Evolutionary conservation across 2,113 vertebrate genomes (phyloP), one percentile per base, ranked within the genome.

Genomic region (Misgurnus mizolepis): DNA sequence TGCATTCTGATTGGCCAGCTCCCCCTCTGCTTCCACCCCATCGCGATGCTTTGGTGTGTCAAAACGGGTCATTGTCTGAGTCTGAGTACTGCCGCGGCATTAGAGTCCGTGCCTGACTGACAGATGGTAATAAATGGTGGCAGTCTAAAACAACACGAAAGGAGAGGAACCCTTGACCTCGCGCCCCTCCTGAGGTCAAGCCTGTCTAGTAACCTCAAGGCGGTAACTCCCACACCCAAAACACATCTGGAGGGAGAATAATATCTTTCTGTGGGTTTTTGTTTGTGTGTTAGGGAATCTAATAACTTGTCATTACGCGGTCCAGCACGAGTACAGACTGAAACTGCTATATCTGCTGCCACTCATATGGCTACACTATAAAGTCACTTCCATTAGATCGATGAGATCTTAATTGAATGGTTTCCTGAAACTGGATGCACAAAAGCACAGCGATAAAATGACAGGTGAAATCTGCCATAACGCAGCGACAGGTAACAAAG

Each of bases 61-160:
- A 55, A 73, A 55, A 65, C 17, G 68, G 80, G 84, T 85, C 87
- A 83, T 67, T 86, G 84, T 61, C 64, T 67, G 78, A 67, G 84
- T 73, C 80, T 77, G 69, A 10, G 71, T 74, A 77, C 80, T 69
- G 62, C 75, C 34, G 82, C 73, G 75, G 89, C 87, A 92, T 93
- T 88, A 84, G 79, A 89, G 91, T 89, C 84, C 74, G 65, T 80
- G 76, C 86, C 86, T 90, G 91, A 92, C 88, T 87, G 92, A 93
- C 91, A 90, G 89, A 91, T 88, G 88, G 89, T 90, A 92, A 93
- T 92, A 91, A 93, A 93, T 89, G 88, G 91, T 92, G 88, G 88
- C 84, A 89, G 89, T 87, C 88, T 88, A 91, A 92, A 92, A 93
- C 90, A 85, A 81, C 82, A 76, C 64, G 91, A 85, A 79, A 84